These are phyloP conservation scores for Bellardia bayeri DNA, from an alignment of 2,888 invertebrate species.

Conservation along the genomic window DNA sequence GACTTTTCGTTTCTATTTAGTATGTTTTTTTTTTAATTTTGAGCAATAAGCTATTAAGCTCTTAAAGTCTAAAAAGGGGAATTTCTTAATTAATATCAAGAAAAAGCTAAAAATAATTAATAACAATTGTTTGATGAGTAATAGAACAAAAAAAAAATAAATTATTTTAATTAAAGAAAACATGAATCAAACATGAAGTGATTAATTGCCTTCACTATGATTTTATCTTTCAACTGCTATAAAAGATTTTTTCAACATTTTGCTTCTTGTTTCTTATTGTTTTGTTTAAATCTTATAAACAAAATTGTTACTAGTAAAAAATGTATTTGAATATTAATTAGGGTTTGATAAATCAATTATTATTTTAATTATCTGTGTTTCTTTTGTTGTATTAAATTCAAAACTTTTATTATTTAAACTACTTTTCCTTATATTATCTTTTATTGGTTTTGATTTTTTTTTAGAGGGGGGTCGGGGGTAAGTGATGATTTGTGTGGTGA, in stretches of 20 bases:
- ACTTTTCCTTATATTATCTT: constrained; percentile 8
- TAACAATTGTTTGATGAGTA: constrained; percentile 25
- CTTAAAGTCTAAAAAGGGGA: constrained; percentile 55
- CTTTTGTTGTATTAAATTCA: constrained; percentile 25
- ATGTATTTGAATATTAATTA: constrained; percentile 52
- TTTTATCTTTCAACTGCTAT: neutral
- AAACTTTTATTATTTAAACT: constrained; percentile 32
- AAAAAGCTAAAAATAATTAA: constrained; percentile 24
- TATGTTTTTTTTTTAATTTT: constrained; percentile 51
- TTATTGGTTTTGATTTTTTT: constrained; percentile 5
- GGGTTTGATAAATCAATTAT: constrained; percentile 68
- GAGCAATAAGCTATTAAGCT: constrained; percentile 42
- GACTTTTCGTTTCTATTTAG: constrained; percentile 55
- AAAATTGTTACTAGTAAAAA: constrained; percentile 70
- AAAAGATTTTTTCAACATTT: neutral
- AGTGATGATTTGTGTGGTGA: constrained; percentile 26
- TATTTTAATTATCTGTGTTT: neutral
- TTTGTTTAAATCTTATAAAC: constrained; percentile 67
- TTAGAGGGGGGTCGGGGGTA: neutral
- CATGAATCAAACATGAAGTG: neutral
- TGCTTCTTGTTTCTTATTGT: neutral
- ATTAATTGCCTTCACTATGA: constrained; percentile 14
- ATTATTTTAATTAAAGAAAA: constrained; percentile 12
- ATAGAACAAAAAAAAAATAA: neutral
- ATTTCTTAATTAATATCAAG: constrained; percentile 36